Conservation (phyloP, 2,797 vertebrate species). For the Graptemys geographica region DNA sequence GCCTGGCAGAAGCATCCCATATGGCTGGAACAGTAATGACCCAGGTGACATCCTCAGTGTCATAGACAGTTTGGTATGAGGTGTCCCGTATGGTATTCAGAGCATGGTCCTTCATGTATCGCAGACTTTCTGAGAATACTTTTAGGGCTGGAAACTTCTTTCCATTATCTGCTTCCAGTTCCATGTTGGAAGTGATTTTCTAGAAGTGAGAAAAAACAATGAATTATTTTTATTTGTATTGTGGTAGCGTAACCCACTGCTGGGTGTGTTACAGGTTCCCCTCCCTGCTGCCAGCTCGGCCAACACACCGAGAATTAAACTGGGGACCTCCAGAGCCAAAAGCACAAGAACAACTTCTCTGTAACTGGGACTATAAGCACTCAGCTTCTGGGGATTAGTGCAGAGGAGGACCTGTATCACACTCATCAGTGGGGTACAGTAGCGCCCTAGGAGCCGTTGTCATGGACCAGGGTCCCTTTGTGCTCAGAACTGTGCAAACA, state of each 20-base stretch:
- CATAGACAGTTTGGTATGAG: background rate
- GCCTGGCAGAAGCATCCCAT: conserved; percentile 61
- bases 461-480: background rate
- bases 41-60: conserved; percentile 60
- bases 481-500: background rate
- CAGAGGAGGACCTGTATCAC: background rate
- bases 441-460: accelerated
- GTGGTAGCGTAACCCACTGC: background rate
- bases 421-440: background rate
- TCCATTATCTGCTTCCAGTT: conserved; percentile 58
- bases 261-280: background rate
- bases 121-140: conserved; percentile 61
- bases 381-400: background rate
- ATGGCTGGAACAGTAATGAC: conserved; percentile 73
- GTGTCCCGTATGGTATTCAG: conserved; percentile 40
- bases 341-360: background rate
- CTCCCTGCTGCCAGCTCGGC: background rate
- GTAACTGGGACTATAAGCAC: background rate
- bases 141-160: conserved; percentile 44
- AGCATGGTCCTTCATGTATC: conserved; percentile 63
- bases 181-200: conserved; percentile 20
- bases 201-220: background rate
- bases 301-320: background rate
- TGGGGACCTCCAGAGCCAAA: background rate
- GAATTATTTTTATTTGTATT: background rate